Conservation (phyloP, 2,113 vertebrate genomes). For the Ginglymostoma cirratum region DNA sequence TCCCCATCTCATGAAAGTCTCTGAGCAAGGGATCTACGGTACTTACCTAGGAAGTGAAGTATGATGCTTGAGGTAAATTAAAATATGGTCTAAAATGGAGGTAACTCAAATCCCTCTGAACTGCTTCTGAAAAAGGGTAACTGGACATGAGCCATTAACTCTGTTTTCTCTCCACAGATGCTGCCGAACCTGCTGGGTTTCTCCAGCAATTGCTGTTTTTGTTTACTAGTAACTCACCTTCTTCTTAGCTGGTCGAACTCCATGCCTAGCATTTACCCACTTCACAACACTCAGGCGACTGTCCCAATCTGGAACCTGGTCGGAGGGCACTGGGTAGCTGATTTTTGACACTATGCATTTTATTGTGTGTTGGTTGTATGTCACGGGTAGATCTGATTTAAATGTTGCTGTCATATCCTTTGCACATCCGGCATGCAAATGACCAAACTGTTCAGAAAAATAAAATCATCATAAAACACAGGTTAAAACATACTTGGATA, state of each 20-base stretch:
- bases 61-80: too few relatives aligned
- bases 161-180: too few relatives aligned
- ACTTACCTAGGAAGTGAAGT: too few relatives aligned
- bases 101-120: too few relatives aligned
- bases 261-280: conserved; percentile 54
- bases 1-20: too few relatives aligned
- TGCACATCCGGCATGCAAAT: conserved; percentile 75
- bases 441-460: conserved; percentile 60
- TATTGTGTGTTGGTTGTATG: conserved; percentile 52
- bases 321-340: conserved; percentile 57
- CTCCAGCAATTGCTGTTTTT: too few relatives aligned
- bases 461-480: not conserved
- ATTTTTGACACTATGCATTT: conserved; percentile 67
- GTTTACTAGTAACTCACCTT: conserved; percentile 55
- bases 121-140: too few relatives aligned
- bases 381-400: conserved; percentile 53
- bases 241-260: conserved; percentile 48
- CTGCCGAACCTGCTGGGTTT: too few relatives aligned
- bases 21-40: too few relatives aligned
- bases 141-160: too few relatives aligned
- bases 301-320: conserved; percentile 77
- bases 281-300: conserved; percentile 55
- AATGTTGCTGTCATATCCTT: conserved; percentile 71
- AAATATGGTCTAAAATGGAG: too few relatives aligned
- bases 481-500: not conserved